Base-by-base conservation (phyloP, 2,888 invertebrate genomes). In the Melieria omissa region DNA sequence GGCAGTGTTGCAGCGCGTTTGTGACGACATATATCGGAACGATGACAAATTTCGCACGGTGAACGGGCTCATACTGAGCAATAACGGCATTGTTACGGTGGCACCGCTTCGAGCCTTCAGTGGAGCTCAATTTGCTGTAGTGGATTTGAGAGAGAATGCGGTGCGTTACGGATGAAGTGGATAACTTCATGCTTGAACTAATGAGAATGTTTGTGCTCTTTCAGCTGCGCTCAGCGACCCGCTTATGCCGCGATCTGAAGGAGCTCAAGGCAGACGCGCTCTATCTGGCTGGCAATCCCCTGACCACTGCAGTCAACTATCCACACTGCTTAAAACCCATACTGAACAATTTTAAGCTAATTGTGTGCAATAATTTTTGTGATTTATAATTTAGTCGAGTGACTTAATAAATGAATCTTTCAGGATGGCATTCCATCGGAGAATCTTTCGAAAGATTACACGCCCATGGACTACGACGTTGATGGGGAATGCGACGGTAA, bases 381-480 rank as follows among this genome's bases (percentile, higher is more conserved):
- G 14, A n/a, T 57, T 57, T 57, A 8, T 57, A 44, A 4, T 57
- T 9, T 29, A n/a, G 12, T 49, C 5, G 3, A 65, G 14, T 41
- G 16, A n/a, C 2, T 44, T 5, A 12, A 52, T 62, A 64, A 10
- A 16, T 41, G 9, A 62, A 8, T 6, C 5, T 55, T n/a, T 54
- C 58, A 85, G 85, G 84, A 86, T 74, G 83, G 81, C 0, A 76
- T 79, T 16, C 79, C 84, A 0, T 78, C 81, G 46, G 82, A 84
- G 14, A 83, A 82, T 71, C 76, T 85, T 0, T 77, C 82, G 14
- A 81, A 76, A 55, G 77, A 77, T 6, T 83, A 83, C 16, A 81
- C 82, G 3, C 82, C 81, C 0, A 73, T 81, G 1, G 79, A 80
- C 64, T 79, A 78, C 44, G 80, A 81, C 63, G 81, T 80, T 16